Conservation (phyloP, 64 coral and sea anemone species). For the Exaiptasia diaphana region DNA sequence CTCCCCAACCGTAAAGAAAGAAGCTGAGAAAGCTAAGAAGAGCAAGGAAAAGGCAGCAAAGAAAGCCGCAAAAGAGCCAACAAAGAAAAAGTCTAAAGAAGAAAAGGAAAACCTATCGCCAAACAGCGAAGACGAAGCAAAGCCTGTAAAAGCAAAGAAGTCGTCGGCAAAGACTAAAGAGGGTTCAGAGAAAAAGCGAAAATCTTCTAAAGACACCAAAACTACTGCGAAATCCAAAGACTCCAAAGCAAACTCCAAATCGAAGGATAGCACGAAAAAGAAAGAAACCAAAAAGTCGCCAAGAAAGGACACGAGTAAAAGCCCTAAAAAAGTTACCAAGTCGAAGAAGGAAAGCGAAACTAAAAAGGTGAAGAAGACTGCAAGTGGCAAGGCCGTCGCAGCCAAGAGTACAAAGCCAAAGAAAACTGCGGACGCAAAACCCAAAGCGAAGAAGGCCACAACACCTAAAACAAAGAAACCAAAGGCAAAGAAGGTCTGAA, state of each 20-base stretch:
- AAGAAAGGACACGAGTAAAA: background rate
- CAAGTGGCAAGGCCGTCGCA: background rate
- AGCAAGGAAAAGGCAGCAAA: conserved; percentile 30
- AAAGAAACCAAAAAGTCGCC: too few relatives aligned
- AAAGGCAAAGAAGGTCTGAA: background rate
- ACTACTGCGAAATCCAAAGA: background rate
- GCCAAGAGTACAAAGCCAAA: conserved; percentile 58
- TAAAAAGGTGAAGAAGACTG: conserved; percentile 3
- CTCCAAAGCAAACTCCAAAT: background rate
- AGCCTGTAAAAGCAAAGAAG: conserved; percentile 26
- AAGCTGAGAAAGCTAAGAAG: conserved; percentile 63
- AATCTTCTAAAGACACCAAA: background rate
- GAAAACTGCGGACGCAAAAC: conserved; percentile 59
- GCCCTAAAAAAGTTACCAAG: conserved; percentile 6
- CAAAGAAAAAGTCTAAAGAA: background rate
- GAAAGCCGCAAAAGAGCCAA: conserved; percentile 17
- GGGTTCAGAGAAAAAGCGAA: background rate
- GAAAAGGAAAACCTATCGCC: conserved; percentile 42
- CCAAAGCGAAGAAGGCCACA: conserved; percentile 40
- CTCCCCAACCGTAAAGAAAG: conserved; percentile 72
- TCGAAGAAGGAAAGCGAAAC: conserved; percentile 11
- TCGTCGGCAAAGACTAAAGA: background rate
- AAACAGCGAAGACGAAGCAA: conserved; percentile 1
- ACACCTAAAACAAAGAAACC: background rate
- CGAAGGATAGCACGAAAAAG: background rate